Evolutionary conservation across 2,113 vertebrate species (phyloP).

Genomic region (Hippocampus barbouri): DNA sequence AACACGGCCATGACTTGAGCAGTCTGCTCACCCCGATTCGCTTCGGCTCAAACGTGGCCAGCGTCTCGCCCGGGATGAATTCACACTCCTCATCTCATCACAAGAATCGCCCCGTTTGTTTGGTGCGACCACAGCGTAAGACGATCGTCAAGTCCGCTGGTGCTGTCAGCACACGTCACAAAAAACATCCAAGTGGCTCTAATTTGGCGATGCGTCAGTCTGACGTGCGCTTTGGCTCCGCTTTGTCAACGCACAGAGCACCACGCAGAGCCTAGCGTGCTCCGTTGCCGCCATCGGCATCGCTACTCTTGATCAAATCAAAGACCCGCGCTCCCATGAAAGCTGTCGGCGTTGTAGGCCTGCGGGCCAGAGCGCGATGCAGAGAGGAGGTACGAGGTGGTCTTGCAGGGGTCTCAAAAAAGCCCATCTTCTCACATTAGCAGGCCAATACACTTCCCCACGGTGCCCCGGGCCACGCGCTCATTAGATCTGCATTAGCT

Average conservation of each 20-base stretch:
- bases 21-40: no score
- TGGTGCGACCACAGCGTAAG: no score
- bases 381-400: constrained; percentile 37
- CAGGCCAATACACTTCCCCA: constrained; percentile 48
- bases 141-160: no score
- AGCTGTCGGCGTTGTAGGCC: constrained; percentile 35
- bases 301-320: constrained; percentile 47
- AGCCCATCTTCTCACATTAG: constrained; percentile 58
- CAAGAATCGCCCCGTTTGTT: no score
- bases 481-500: constrained; percentile 65
- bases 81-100: no score
- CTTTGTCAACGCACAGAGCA: constrained; percentile 2
- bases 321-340: constrained; percentile 41
- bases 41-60: no score
- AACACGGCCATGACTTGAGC: no score
- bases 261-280: constrained; percentile 17
- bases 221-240: constrained; percentile 9
- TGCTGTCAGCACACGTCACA: no score
- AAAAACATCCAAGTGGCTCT: constrained; percentile 19
- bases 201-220: constrained; percentile 29
- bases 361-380: constrained; percentile 31
- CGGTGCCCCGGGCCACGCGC: constrained; percentile 40
- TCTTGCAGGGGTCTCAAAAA: constrained; percentile 35
- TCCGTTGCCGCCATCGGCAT: constrained; percentile 14
- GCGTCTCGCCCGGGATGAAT: no score